Evolutionary conservation across 2,888 invertebrate genomes (phyloP).

Genomic region (Temnothorax unifasciatus): DNA sequence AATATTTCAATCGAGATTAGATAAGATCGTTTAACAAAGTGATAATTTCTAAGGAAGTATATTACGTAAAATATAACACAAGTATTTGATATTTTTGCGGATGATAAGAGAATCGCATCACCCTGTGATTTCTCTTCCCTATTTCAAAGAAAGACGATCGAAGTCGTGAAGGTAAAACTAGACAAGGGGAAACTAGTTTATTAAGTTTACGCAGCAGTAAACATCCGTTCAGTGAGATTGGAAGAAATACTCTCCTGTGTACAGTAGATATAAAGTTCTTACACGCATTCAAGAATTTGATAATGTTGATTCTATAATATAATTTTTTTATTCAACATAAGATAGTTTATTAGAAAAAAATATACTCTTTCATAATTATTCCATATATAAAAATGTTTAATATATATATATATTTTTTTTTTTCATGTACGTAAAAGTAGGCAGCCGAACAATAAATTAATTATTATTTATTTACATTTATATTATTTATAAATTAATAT

Average conservation of each 20-base stretch:
- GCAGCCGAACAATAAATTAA: background rate
- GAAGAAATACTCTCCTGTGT: constrained; percentile 33
- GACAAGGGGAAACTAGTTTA: constrained; percentile 66
- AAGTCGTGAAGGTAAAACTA: constrained; percentile 47
- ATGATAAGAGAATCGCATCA: background rate
- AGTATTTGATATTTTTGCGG: background rate
- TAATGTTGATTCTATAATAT: background rate
- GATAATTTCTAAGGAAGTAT: background rate
- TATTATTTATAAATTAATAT: constrained; percentile 1
- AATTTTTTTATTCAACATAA: background rate
- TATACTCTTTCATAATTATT: background rate
- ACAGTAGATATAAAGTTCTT: background rate
- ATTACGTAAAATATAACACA: background rate
- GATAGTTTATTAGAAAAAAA: background rate
- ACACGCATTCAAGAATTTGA: background rate
- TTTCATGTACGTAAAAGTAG: background rate
- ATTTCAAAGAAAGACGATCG: constrained; percentile 48
- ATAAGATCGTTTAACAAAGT: background rate
- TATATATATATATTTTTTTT: background rate
- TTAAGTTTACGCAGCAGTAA: constrained; percentile 80
- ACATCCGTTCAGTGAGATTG: constrained; percentile 65
- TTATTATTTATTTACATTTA: background rate
- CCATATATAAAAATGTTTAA: background rate
- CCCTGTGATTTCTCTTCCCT: background rate
- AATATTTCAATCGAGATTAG: background rate